phyloP scores from a whole-genome alignment of 2,113 vertebrate species.

The Pithys albifrons region DNA sequence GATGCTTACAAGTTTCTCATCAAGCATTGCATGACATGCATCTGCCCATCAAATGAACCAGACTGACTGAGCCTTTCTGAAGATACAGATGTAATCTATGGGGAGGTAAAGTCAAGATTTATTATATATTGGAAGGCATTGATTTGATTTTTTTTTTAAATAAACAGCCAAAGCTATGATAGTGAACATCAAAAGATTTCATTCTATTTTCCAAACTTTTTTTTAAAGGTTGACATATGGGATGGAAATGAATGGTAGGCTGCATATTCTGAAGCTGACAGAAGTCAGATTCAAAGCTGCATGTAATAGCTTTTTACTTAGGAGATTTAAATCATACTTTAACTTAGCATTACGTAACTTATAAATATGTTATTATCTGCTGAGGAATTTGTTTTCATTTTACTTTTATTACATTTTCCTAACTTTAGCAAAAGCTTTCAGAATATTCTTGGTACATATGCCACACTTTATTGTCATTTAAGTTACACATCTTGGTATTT shows the following conservation, averaged over 20 bases:
- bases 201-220: conserved; percentile 11
- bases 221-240: conserved; percentile 36
- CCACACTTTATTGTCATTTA: not conserved
- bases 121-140: conserved; percentile 37
- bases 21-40: conserved; percentile 55
- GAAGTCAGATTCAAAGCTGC: conserved; percentile 12
- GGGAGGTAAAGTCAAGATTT: conserved; percentile 65
- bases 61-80: conserved; percentile 60
- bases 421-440: not conserved
- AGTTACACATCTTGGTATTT: not conserved
- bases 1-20: conserved; percentile 57
- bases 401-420: not conserved
- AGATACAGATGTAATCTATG: conserved; percentile 64
- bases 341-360: not conserved
- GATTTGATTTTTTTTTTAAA: conserved; percentile 42
- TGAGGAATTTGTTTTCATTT: conserved; percentile 23
- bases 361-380: not conserved
- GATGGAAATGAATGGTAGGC: not conserved
- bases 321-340: conserved; percentile 7
- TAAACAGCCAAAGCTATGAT: conserved; percentile 23
- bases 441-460: not conserved
- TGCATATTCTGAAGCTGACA: conserved; percentile 8
- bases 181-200: conserved; percentile 34
- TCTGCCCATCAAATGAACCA: conserved; percentile 74
- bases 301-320: conserved; percentile 12